These are phyloP conservation scores for Urocynchramus pylzowi DNA, from an alignment of 2,113 vertebrate genomes.

Conservation along the genomic window DNA sequence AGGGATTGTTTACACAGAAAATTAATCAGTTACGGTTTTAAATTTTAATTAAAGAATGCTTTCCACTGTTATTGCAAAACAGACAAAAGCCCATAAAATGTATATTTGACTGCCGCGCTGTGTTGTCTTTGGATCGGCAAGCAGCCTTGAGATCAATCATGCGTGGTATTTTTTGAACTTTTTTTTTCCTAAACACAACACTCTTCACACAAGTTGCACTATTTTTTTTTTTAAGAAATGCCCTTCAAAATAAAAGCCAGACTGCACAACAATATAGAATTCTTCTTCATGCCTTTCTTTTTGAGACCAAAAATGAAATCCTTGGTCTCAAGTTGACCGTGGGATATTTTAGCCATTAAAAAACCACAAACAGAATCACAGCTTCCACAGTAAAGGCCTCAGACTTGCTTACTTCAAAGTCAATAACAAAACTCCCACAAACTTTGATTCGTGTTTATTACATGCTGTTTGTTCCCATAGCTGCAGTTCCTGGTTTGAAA, in stretches of 20 bases:
- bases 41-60: slow-evolving; percentile 85
- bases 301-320: slow-evolving; percentile 52
- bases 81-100: slow-evolving; percentile 81
- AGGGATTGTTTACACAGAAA: slow-evolving; percentile 78
- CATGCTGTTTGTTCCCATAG: slow-evolving; percentile 48
- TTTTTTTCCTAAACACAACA: slow-evolving; percentile 66
- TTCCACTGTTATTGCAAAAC: slow-evolving; percentile 79
- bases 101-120: slow-evolving; percentile 72
- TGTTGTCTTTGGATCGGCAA: slow-evolving; percentile 76
- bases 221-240: slow-evolving; percentile 3
- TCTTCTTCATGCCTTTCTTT: slow-evolving; percentile 60
- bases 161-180: slow-evolving; percentile 72
- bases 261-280: slow-evolving; percentile 55
- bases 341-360: slow-evolving; percentile 57
- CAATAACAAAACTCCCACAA: slow-evolving; percentile 45
- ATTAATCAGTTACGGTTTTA: slow-evolving; percentile 85
- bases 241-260: slow-evolving; percentile 75
- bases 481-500: slow-evolving; percentile 34
- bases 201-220: slow-evolving; percentile 69
- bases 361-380: slow-evolving; percentile 52
- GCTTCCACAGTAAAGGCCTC: slow-evolving; percentile 44
- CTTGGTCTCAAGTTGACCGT: slow-evolving; percentile 42
- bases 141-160: slow-evolving; percentile 73
- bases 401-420: slow-evolving; percentile 47
- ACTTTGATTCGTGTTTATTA: slow-evolving; percentile 61